These are phyloP conservation scores for Zophobas atratus DNA, from an alignment of 1,140 invertebrate species.

Conservation along the genomic window DNA sequence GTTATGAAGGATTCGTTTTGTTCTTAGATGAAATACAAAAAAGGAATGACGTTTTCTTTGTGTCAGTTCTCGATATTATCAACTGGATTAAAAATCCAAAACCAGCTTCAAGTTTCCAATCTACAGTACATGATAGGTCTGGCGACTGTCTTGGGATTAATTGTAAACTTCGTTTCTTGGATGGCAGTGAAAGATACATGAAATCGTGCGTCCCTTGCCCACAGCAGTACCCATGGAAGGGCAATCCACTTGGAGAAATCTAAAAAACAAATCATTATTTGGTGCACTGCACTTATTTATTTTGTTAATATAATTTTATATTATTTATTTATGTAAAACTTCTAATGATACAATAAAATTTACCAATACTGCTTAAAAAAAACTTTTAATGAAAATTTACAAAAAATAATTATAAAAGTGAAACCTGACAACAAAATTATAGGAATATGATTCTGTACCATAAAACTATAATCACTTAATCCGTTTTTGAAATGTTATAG, in stretches of 20 bases:
- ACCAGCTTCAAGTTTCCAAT: slow-evolving; percentile 50
- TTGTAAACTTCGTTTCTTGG: slow-evolving; percentile 65
- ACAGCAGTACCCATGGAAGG: slow-evolving; percentile 68
- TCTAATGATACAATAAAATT: too few species aligned
- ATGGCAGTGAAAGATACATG: slow-evolving; percentile 66
- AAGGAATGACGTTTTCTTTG: slow-evolving; percentile 58
- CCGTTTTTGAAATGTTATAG: too few species aligned
- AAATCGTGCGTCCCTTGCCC: slow-evolving; percentile 68
- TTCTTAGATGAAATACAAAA: slow-evolving; percentile 54
- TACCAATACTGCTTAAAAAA: too few species aligned
- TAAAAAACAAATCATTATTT: background rate
- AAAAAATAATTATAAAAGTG: too few species aligned
- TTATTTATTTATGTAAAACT: too few species aligned
- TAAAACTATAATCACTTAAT: too few species aligned
- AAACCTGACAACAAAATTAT: too few species aligned
- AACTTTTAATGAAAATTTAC: too few species aligned
- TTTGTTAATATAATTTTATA: background rate
- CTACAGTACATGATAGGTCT: slow-evolving; percentile 32
- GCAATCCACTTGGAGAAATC: slow-evolving; percentile 66
- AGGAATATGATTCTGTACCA: too few species aligned
- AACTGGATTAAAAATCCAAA: slow-evolving; percentile 61
- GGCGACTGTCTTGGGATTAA: slow-evolving; percentile 60
- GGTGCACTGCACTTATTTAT: background rate
- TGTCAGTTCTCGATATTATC: slow-evolving; percentile 58
- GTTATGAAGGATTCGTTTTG: slow-evolving; percentile 51